Conservation (phyloP, 2,797 vertebrate species). For the Discoglossus pictus region DNA sequence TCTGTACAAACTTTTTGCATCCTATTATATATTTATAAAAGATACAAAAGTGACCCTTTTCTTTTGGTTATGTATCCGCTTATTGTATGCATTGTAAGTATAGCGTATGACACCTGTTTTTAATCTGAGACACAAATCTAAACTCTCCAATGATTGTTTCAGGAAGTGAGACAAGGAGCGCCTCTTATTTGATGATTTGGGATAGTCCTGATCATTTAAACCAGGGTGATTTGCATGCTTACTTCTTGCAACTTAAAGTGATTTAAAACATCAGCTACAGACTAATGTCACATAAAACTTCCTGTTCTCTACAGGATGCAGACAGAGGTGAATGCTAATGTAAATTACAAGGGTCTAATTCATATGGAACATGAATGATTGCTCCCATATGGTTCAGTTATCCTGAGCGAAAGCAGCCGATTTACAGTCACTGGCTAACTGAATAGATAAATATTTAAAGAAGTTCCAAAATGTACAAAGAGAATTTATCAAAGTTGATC, state of each 20-base stretch:
- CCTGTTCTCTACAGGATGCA: conserved; percentile 46
- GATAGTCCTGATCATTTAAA: conserved; percentile 21
- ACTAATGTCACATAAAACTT: conserved; percentile 48
- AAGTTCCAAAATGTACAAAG: conserved; percentile 20
- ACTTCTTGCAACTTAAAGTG: conserved; percentile 35
- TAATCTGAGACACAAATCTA: conserved; percentile 27
- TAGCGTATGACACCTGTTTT: conserved; percentile 47
- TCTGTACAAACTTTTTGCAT: too few species aligned
- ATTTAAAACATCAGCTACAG: conserved; percentile 40
- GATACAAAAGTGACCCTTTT: too few species aligned
- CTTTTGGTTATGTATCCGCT: conserved; percentile 14
- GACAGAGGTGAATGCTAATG: conserved; percentile 50
- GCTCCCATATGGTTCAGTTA: conserved; percentile 44
- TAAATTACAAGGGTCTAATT: conserved; percentile 46
- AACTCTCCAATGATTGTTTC: conserved; percentile 18
- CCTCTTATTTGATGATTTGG: conserved; percentile 4
- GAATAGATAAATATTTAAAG: conserved; percentile 39
- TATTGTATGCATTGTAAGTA: too few species aligned
- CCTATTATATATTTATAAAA: too few species aligned
- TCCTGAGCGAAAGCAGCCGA: conserved; percentile 29
- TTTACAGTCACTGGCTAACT: conserved; percentile 38
- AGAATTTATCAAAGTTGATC: conserved; percentile 25
- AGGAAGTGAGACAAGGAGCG: conserved; percentile 23
- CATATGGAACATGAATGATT: conserved; percentile 48
- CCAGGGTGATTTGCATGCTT: conserved; percentile 43